These are phyloP conservation scores for Phragmatobia fuliginosa DNA, from an alignment of 2,888 invertebrate species.

Conservation along the genomic window DNA sequence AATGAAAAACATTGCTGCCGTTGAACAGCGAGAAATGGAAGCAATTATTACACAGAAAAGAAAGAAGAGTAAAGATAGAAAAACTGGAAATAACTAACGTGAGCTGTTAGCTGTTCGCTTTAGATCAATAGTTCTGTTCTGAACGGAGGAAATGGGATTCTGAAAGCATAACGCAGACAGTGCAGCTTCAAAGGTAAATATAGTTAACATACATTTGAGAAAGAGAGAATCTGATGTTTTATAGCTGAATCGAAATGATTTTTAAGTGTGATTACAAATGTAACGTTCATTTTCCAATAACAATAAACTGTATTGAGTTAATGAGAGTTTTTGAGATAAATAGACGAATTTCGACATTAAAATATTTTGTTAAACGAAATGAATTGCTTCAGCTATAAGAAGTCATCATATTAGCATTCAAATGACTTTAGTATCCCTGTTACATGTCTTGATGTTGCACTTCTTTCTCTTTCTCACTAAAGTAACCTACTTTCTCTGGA, in stretches of 20 bases:
- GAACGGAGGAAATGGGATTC: not conserved
- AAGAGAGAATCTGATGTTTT: not conserved
- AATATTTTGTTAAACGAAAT: too few relatives aligned
- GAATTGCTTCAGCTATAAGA: too few relatives aligned
- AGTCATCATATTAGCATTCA: too few relatives aligned
- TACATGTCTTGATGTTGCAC: too few relatives aligned
- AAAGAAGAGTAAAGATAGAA: constrained; percentile 3
- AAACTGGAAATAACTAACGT: constrained; percentile 10
- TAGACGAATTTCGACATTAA: too few relatives aligned
- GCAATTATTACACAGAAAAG: constrained; percentile 33
- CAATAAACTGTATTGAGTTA: too few relatives aligned
- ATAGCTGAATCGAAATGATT: not conserved
- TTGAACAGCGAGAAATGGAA: constrained; percentile 39
- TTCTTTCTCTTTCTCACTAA: too few relatives aligned
- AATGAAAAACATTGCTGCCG: constrained; percentile 24
- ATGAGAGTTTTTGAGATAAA: too few relatives aligned
- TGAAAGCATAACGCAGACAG: not conserved
- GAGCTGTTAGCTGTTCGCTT: not conserved
- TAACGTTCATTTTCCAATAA: not conserved
- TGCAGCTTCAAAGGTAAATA: not conserved
- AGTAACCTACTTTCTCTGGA: too few relatives aligned
- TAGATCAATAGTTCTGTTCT: not conserved
- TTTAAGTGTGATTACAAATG: not conserved
- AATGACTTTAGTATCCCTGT: too few relatives aligned
- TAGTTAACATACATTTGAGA: not conserved